phyloP scores from a whole-genome alignment of 1,140 invertebrate species.

The Bombus waltoni region DNA sequence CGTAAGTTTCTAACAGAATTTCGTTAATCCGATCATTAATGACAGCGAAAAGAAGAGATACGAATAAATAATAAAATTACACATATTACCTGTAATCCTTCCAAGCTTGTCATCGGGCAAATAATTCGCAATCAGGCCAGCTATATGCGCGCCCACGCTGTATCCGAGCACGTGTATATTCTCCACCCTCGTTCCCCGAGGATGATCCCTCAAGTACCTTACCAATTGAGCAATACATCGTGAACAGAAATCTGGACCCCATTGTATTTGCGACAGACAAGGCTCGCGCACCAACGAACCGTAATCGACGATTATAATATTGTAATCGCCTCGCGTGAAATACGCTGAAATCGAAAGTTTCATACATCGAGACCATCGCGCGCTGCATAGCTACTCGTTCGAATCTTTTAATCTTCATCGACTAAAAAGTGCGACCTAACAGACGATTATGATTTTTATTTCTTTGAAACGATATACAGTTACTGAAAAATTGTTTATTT shows the following conservation, averaged over 20 bases:
- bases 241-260: conserved; percentile 90
- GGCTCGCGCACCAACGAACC: conserved; percentile 90
- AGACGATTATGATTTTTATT: not conserved
- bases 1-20: no score
- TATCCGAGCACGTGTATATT: conserved; percentile 92
- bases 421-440: not conserved
- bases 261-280: conserved; percentile 91
- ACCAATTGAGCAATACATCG: conserved; percentile 92
- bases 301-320: conserved; percentile 94
- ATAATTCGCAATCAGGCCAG: conserved; percentile 91
- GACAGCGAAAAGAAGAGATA: no score
- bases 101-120: conserved; percentile 88
- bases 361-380: conserved; percentile 24
- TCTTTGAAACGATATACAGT: not conserved
- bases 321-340: conserved; percentile 90
- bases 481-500: not conserved
- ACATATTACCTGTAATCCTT: conserved; percentile 88
- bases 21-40: no score
- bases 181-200: conserved; percentile 88
- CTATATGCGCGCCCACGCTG: conserved; percentile 93
- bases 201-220: conserved; percentile 90
- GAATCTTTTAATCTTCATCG: not conserved
- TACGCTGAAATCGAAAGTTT: conserved; percentile 84
- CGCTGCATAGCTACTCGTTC: not conserved
- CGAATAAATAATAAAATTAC: conserved; percentile 5